Evolutionary conservation across 1,140 invertebrate species (phyloP).

Genomic region (Phthorimaea operculella): DNA sequence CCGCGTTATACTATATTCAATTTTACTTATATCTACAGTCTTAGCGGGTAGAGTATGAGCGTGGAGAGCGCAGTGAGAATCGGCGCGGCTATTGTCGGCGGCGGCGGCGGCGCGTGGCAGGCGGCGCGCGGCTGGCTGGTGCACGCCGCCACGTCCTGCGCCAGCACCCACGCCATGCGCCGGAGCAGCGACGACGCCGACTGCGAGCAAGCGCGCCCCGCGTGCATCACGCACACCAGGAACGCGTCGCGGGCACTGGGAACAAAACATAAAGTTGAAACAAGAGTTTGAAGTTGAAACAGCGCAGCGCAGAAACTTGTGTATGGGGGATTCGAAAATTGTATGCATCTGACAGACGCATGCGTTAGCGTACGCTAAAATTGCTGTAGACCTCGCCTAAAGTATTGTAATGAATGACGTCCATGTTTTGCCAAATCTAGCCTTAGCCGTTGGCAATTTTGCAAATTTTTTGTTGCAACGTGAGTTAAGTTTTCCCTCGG

Average conservation of each 20-base stretch:
- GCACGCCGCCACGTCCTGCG: constrained; percentile 53
- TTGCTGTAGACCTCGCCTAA: too few relatives aligned
- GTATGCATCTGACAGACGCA: too few relatives aligned
- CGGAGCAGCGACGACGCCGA: constrained; percentile 34
- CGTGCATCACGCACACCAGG: constrained; percentile 40
- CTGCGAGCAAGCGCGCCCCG: constrained; percentile 38
- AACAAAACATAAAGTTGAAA: constrained; percentile 8
- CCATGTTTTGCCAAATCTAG: too few relatives aligned
- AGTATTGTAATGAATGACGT: too few relatives aligned
- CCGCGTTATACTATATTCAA: too few relatives aligned
- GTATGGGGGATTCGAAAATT: too few relatives aligned
- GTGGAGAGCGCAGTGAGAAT: constrained; percentile 34
- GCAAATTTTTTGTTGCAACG: too few relatives aligned
- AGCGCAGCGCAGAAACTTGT: too few relatives aligned
- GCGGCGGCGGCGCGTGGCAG: constrained; percentile 32
- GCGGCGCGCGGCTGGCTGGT: constrained; percentile 38
- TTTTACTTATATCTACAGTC: constrained; percentile 17
- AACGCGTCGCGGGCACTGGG: constrained; percentile 55
- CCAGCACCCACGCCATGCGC: constrained; percentile 54
- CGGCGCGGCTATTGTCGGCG: constrained; percentile 24
- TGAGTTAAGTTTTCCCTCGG: too few relatives aligned
- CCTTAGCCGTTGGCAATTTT: too few relatives aligned
- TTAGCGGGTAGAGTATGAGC: constrained; percentile 31
- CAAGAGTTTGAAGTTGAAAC: too few relatives aligned
- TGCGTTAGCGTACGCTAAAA: too few relatives aligned